Conservation (phyloP, 2,888 invertebrate species). For the Rutpela maculata region DNA sequence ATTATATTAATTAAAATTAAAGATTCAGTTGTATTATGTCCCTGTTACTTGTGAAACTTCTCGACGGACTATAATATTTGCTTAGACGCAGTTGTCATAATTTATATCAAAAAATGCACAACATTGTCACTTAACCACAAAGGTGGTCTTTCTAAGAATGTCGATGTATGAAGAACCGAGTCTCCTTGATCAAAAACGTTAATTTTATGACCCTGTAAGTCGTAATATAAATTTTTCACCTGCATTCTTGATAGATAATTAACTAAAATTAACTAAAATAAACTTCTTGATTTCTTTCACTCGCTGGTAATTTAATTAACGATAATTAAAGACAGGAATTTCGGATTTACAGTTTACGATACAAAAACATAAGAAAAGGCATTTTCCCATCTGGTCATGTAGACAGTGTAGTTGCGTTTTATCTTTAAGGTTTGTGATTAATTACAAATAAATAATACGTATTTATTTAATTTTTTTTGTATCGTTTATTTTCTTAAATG, state of each 20-base stretch:
- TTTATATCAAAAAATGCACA: neutral
- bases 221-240: conserved; percentile 15
- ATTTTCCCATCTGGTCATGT: neutral
- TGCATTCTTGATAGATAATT: neutral
- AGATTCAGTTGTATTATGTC: neutral
- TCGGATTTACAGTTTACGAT: neutral
- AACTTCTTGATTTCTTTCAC: conserved; percentile 15
- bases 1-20: no score
- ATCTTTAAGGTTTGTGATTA: neutral
- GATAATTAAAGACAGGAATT: conserved; percentile 9
- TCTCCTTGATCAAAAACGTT: conserved; percentile 2
- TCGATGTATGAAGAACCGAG: conserved; percentile 5
- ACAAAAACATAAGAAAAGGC: neutral
- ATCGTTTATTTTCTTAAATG: no score
- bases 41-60: neutral
- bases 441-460: neutral
- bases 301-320: conserved; percentile 12
- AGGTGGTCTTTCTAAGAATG: neutral
- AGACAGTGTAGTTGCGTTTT: neutral
- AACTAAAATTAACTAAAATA: conserved; percentile 13
- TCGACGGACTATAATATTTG: neutral
- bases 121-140: neutral
- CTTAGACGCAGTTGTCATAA: neutral
- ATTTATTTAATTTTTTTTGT: neutral
- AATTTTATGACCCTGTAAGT: conserved; percentile 1